phyloP scores from a whole-genome alignment of 2,113 vertebrate species.

The Anoura caudifer region DNA sequence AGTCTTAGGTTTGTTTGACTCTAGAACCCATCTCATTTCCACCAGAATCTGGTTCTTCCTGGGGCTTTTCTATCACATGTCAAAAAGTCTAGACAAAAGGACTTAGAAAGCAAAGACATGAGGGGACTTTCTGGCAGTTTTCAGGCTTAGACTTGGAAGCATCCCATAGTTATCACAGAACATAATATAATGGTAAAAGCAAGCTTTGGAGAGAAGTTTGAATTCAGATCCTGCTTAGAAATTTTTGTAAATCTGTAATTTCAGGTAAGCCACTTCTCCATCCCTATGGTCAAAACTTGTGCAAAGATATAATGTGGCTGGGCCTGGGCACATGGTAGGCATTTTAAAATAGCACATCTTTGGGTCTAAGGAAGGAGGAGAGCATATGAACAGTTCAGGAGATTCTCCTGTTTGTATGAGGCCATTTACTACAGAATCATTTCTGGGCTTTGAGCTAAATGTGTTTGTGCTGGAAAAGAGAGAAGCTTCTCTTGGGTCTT shows the following conservation, averaged over 20 bases:
- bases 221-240: neutral
- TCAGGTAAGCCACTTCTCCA: neutral
- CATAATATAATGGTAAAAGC: neutral
- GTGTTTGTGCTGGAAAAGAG: neutral
- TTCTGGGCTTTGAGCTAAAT: neutral
- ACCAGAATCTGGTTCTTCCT: neutral
- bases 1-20: neutral
- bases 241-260: neutral
- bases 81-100: neutral
- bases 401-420: neutral
- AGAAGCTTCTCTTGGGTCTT: neutral
- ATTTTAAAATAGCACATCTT: neutral
- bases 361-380: neutral
- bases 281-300: neutral
- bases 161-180: neutral
- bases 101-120: neutral
- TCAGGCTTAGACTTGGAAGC: neutral
- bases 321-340: neutral
- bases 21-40: neutral
- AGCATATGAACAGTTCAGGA: neutral
- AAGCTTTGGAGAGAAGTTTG: neutral
- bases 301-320: neutral
- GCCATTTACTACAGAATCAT: neutral
- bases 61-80: neutral
- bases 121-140: neutral